Percentiles rank a stretch among this genome's conserved stretches.
These are phyloP conservation scores for Dascillus cervinus DNA, from an alignment of 2,888 invertebrate species.

Conservation along the genomic window DNA sequence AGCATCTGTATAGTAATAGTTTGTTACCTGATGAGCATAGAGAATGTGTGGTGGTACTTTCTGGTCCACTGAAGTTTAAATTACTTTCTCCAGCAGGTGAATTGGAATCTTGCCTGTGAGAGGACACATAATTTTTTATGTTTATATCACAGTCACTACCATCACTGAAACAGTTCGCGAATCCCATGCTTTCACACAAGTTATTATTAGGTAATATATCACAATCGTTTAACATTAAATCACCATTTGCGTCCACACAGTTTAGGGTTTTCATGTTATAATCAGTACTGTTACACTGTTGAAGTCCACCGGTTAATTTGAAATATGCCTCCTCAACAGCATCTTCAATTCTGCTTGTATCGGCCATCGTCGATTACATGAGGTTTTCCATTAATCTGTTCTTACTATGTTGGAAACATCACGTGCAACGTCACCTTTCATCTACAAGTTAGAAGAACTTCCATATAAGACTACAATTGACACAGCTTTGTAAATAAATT, in stretches of 20 bases:
- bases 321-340: conserved; percentile 7
- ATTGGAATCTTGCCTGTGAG: conserved; percentile 12
- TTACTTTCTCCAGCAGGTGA: conserved; percentile 17
- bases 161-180: too few species aligned
- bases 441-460: too few species aligned
- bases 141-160: too few species aligned
- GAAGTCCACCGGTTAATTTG: conserved; percentile 6
- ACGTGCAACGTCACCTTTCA: too few species aligned
- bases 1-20: not conserved
- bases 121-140: too few species aligned
- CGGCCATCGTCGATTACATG: too few species aligned
- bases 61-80: conserved; percentile 13
- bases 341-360: conserved; percentile 13
- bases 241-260: conserved; percentile 23
- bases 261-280: conserved; percentile 18
- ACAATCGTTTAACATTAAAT: conserved; percentile 19
- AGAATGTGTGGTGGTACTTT: conserved; percentile 17
- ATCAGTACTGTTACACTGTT: conserved; percentile 6
- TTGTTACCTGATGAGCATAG: conserved; percentile 19
- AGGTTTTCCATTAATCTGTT: too few species aligned
- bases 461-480: too few species aligned
- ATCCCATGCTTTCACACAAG: conserved; percentile 31
- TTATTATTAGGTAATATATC: conserved; percentile 36
- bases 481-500: too few species aligned
- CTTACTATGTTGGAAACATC: too few species aligned